Conservation (phyloP, 2,113 vertebrate species). For the Gadus chalcogrammus region DNA sequence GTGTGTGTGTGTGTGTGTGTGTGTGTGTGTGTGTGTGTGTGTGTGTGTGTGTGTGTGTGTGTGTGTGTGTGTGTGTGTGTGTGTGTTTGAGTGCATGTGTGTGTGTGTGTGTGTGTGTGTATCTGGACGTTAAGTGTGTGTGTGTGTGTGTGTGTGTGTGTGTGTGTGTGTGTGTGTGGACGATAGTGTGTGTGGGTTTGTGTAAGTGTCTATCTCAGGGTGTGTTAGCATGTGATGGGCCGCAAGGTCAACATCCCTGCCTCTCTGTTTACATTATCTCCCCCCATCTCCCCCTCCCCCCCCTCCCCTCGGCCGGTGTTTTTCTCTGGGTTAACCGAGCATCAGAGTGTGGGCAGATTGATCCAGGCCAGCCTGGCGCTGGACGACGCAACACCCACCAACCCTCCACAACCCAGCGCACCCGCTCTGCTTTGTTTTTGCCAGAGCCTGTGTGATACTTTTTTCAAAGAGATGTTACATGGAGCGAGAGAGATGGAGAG, state of each 20-base stretch:
- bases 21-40: neutral
- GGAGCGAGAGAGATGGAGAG: too few relatives aligned
- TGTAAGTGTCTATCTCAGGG: too few relatives aligned
- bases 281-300: constrained; percentile 37
- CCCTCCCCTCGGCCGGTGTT: constrained; percentile 35
- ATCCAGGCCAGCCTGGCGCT: constrained; percentile 54
- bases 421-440: too few relatives aligned
- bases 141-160: neutral
- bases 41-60: neutral
- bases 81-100: neutral
- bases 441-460: too few relatives aligned
- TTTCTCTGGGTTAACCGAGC: constrained; percentile 44
- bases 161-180: neutral
- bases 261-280: constrained; percentile 57
- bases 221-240: constrained; percentile 11
- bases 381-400: constrained; percentile 20
- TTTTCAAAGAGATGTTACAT: too few relatives aligned
- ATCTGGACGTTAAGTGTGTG: neutral
- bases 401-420: neutral
- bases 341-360: constrained; percentile 57
- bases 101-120: constrained; percentile 20
- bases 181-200: neutral
- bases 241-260: constrained; percentile 46
- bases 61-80: neutral
- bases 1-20: neutral